Conservation (phyloP, 2,797 vertebrate genomes). For the Philypnodon macrostomus region DNA sequence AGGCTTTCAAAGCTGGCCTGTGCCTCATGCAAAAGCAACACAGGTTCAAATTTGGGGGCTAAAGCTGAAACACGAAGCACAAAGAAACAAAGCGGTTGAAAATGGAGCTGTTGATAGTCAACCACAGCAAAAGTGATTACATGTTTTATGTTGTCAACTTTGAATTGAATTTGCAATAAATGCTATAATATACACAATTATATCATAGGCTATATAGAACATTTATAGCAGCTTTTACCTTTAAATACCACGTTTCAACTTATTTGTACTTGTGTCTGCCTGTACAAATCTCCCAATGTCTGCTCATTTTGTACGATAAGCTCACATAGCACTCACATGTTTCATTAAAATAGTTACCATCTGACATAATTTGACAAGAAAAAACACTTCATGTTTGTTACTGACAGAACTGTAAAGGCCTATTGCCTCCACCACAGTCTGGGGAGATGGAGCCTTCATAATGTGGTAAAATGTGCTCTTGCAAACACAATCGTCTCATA, state of each 20-base stretch:
- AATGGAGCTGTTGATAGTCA: slow-evolving; percentile 33
- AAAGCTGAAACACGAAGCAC: slow-evolving; percentile 63
- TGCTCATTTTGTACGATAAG: too few species aligned
- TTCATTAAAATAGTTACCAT: too few species aligned
- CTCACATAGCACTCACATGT: too few species aligned
- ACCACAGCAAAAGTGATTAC: slow-evolving; percentile 25
- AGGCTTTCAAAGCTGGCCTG: slow-evolving; percentile 71
- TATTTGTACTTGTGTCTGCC: too few species aligned
- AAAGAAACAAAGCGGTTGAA: slow-evolving; percentile 23
- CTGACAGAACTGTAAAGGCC: not conserved
- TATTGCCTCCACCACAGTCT: slow-evolving; percentile 9
- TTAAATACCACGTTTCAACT: too few species aligned
- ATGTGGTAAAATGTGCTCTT: slow-evolving; percentile 65
- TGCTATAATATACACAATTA: too few species aligned
- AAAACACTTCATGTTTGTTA: not conserved
- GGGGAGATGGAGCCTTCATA: slow-evolving; percentile 66
- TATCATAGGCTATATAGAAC: too few species aligned
- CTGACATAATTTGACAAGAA: too few species aligned
- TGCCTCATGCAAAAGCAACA: slow-evolving; percentile 62
- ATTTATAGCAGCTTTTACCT: too few species aligned
- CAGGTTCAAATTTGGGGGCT: slow-evolving; percentile 71
- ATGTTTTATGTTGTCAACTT: not conserved
- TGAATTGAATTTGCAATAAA: too few species aligned
- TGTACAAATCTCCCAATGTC: too few species aligned
- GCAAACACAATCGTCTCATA: slow-evolving; percentile 65